A percentile compares a stretch with the other conserved stretches of the same genome.
These are phyloP conservation scores for Macrophya alboannulata DNA, from an alignment of 2,888 invertebrate species.

Conservation along the genomic window DNA sequence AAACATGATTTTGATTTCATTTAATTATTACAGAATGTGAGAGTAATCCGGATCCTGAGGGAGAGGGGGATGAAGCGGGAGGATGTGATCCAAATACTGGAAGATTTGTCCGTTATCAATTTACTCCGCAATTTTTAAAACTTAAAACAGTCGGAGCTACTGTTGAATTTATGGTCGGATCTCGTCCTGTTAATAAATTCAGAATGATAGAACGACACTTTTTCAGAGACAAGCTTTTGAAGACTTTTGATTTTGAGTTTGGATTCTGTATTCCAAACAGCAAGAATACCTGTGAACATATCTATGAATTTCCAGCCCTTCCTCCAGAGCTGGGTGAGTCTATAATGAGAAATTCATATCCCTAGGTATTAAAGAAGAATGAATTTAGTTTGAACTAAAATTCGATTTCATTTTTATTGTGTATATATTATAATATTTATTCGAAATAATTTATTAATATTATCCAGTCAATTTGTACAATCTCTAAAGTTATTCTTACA, in stretches of 20 bases:
- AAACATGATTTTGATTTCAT: background rate
- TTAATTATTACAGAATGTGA: conserved; percentile 63
- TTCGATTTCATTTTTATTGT: conserved; percentile 35
- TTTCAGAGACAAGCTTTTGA: conserved; percentile 95
- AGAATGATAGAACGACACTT: conserved; percentile 99
- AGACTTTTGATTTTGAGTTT: conserved; percentile 99
- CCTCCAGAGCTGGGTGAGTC: conserved; percentile 92
- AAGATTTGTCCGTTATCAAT: conserved; percentile 98
- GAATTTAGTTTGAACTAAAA: conserved; percentile 22
- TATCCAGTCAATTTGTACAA: background rate
- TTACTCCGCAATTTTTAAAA: conserved; percentile 98
- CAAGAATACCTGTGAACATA: conserved; percentile 98
- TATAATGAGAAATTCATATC: background rate
- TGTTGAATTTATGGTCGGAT: conserved; percentile 98
- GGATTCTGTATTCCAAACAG: conserved; percentile 99
- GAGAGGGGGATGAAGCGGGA: conserved; percentile 80
- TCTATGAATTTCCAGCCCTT: conserved; percentile 98
- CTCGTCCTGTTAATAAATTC: conserved; percentile 95
- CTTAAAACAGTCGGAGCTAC: conserved; percentile 98
- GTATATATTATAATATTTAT: background rate
- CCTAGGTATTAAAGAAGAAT: conserved; percentile 23
- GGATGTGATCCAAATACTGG: conserved; percentile 93
- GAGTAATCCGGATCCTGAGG: conserved; percentile 69
- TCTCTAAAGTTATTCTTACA: background rate
- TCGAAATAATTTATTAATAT: conserved; percentile 20